Conservation (phyloP, 2,888 invertebrate genomes). For the Rhaphigaster nebulosa region DNA sequence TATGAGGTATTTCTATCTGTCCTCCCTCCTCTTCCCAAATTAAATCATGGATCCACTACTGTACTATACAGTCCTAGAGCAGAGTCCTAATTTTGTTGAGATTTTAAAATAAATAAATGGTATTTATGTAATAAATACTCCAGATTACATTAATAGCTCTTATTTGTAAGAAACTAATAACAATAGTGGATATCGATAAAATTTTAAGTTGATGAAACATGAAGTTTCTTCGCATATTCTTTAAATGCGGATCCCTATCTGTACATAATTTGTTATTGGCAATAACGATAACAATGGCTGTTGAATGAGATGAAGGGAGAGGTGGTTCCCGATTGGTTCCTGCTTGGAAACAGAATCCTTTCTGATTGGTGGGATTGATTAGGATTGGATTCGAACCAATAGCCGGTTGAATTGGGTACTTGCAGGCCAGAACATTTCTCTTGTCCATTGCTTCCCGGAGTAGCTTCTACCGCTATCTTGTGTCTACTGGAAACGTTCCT, state of each 20-base stretch:
- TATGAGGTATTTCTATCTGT: too few relatives aligned
- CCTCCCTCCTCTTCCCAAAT: too few relatives aligned
- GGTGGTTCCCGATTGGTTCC: neutral
- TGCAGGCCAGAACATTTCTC: neutral
- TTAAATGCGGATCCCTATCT: neutral
- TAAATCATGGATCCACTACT: too few relatives aligned
- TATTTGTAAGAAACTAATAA: too few relatives aligned
- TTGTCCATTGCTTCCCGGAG: neutral
- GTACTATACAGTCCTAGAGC: too few relatives aligned
- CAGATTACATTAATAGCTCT: too few relatives aligned
- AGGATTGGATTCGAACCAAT: conserved; percentile 13
- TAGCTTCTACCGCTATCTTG: neutral
- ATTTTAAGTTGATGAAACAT: too few relatives aligned
- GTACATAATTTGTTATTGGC: neutral
- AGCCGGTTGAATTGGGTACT: neutral
- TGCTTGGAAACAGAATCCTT: conserved; percentile 4
- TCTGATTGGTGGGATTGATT: conserved; percentile 9
- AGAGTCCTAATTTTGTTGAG: too few relatives aligned
- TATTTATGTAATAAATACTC: too few relatives aligned
- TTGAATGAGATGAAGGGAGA: neutral
- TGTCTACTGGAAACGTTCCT: neutral
- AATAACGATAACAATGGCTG: neutral
- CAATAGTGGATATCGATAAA: too few relatives aligned
- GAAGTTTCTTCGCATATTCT: too few relatives aligned
- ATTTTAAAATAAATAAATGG: too few relatives aligned